Evolutionary conservation across 2,113 vertebrate species (phyloP).

Genomic region (Ceyx cyanopectus): DNA sequence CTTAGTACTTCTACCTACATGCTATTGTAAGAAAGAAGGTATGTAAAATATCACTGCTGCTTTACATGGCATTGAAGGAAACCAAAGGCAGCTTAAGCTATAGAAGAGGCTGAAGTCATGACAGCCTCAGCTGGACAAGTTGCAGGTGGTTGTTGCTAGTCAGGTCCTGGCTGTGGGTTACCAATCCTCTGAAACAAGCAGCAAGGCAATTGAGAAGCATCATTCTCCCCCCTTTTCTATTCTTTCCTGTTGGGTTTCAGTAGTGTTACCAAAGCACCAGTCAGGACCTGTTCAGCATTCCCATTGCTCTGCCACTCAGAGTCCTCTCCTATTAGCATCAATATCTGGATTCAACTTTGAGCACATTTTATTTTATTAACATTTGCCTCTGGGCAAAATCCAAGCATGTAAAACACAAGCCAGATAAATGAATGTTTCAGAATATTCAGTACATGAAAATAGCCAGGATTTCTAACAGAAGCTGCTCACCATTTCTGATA

Average conservation of each 20-base stretch:
- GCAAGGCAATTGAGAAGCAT: too few species aligned
- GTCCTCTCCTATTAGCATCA: neutral
- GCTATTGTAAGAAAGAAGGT: neutral
- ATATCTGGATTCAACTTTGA: neutral
- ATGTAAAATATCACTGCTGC: neutral
- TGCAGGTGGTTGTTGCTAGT: neutral
- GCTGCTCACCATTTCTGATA: neutral
- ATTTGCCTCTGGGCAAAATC: neutral
- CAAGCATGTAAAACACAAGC: neutral
- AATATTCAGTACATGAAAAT: conserved; percentile 1
- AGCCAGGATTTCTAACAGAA: neutral
- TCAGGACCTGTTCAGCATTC: neutral
- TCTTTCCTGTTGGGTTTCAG: neutral
- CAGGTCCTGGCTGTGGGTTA: neutral
- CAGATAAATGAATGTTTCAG: neutral
- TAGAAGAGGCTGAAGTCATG: neutral
- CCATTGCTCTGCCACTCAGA: neutral
- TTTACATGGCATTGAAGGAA: neutral
- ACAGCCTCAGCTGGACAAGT: neutral
- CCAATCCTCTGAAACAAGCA: neutral
- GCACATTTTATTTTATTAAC: neutral
- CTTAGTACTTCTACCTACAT: neutral
- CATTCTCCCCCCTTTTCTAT: neutral
- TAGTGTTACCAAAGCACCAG: neutral
- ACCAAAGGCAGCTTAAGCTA: neutral